Evolutionary conservation across 2,797 vertebrate genomes (phyloP), one percentile per base, ranked within the genome.

Genomic region (Microhierax caerulescens): DNA sequence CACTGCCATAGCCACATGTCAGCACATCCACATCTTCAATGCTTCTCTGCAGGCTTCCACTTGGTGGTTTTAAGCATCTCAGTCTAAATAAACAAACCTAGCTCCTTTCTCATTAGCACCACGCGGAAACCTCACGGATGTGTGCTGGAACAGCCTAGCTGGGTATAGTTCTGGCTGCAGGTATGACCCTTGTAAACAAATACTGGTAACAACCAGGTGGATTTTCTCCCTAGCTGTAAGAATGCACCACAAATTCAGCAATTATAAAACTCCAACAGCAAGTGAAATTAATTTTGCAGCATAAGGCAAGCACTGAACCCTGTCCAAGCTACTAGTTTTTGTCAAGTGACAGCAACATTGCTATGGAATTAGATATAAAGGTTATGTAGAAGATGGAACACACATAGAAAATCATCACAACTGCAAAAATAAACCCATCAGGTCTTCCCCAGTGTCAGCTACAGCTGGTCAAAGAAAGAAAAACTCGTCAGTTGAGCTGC

Each of bases 361-460:
- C 28, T 36, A 22, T 0, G 3, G 79, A 77, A 54, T 25, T 7
- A 41, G n/a, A 50, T 19, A 10, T 0, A 25, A 56, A 75, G 64
- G 27, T 7, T 2, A 41, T 0, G 16, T 5, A 64, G 50, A 34
- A 73, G 53, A 50, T 16, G 4, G 7, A 82, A 73, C 13, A 37
- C 7, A 25, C 0, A 7, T 0, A 76, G 41, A 64, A 77, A 79
- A 67, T 5, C 6, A 68, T 15, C 0, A 0, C 5, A 13, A 36
- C 43, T 21, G 28, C 45, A 78, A 69, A 92, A 84, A 8, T 4
- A 43, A 70, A 50, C 27, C 76, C 37, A 61, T 34, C 16, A 8
- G 34, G 14, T 65, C 48, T 72, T 69, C 39, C 39, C 15, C 47
- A 23, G 8, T 1, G 1, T 47, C 68, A 83, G 67, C 72, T 41